These are phyloP conservation scores for Limnephilus auricula DNA, from an alignment of 2,888 invertebrate genomes.

Conservation along the genomic window DNA sequence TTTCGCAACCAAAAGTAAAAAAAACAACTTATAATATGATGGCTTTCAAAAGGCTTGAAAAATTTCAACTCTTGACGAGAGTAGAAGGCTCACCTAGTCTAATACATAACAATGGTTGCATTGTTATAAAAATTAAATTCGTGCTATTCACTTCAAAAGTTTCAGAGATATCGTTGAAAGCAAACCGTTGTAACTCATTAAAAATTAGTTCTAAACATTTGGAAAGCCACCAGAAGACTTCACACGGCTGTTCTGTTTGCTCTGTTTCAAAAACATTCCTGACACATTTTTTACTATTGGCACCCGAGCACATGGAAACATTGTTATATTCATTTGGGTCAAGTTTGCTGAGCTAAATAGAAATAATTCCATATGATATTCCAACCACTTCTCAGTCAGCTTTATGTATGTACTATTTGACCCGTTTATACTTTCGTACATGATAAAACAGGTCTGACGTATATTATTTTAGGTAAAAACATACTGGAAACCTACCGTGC, in stretches of 20 bases:
- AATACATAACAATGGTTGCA: background rate
- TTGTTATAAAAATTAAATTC: background rate
- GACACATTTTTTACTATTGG: background rate
- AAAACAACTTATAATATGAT: no score
- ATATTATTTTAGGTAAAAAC: background rate
- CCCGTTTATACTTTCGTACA: background rate
- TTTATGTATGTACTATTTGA: background rate
- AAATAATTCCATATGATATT: background rate
- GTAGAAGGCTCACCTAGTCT: background rate
- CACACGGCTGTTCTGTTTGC: background rate
- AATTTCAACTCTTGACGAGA: background rate
- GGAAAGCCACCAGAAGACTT: conserved; percentile 5
- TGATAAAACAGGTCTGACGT: background rate
- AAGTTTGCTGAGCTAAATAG: background rate
- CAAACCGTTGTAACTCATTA: background rate
- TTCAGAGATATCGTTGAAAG: background rate
- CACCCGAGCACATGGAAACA: background rate
- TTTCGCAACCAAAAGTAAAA: no score
- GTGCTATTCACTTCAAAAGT: background rate
- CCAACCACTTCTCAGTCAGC: background rate
- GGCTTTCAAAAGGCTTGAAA: no score
- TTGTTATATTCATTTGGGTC: background rate
- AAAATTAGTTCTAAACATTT: background rate
- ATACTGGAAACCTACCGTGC: background rate
- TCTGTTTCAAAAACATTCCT: background rate